Conservation (phyloP, 2,113 vertebrate species). For the Planiliza haematocheilus region DNA sequence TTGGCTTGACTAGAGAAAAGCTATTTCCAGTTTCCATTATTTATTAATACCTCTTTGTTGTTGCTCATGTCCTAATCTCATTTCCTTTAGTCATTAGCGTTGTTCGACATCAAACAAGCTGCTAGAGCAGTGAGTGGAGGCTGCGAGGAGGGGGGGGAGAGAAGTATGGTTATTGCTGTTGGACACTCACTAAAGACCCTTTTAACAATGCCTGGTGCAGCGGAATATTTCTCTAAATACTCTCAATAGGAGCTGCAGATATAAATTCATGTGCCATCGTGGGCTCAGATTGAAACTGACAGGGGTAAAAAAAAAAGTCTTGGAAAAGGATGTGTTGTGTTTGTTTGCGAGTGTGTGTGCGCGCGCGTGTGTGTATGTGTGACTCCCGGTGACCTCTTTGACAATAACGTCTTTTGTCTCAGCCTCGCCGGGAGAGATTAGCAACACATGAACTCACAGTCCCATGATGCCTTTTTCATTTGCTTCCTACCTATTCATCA, state of each 20-base stretch:
- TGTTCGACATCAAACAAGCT: slow-evolving; percentile 77
- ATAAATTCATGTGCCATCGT: slow-evolving; percentile 2
- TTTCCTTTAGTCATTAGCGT: slow-evolving; percentile 79
- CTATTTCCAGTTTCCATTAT: slow-evolving; percentile 71
- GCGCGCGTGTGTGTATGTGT: slow-evolving; percentile 29
- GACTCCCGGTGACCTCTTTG: slow-evolving; percentile 54
- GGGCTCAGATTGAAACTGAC: slow-evolving; percentile 13
- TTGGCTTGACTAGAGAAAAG: slow-evolving; percentile 56
- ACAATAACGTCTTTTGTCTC: slow-evolving; percentile 64
- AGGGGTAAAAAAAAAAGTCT: background rate
- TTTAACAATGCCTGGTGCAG: slow-evolving; percentile 34
- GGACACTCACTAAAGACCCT: slow-evolving; percentile 63
- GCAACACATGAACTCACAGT: slow-evolving; percentile 65
- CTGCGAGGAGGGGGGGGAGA: slow-evolving; percentile 9
- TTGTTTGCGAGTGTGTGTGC: slow-evolving; percentile 9
- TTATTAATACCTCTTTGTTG: slow-evolving; percentile 77
- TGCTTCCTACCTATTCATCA: slow-evolving; percentile 69
- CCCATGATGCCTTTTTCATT: slow-evolving; percentile 75
- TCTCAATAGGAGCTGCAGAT: slow-evolving; percentile 7
- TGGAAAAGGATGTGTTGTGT: slow-evolving; percentile 18
- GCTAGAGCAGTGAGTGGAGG: slow-evolving; percentile 42
- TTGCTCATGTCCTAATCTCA: slow-evolving; percentile 74
- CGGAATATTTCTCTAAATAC: slow-evolving; percentile 51
- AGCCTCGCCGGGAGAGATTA: slow-evolving; percentile 61
- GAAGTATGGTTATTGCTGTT: slow-evolving; percentile 55